Evolutionary conservation across 2,888 invertebrate genomes (phyloP).

Genomic region (Clivina fossor): DNA sequence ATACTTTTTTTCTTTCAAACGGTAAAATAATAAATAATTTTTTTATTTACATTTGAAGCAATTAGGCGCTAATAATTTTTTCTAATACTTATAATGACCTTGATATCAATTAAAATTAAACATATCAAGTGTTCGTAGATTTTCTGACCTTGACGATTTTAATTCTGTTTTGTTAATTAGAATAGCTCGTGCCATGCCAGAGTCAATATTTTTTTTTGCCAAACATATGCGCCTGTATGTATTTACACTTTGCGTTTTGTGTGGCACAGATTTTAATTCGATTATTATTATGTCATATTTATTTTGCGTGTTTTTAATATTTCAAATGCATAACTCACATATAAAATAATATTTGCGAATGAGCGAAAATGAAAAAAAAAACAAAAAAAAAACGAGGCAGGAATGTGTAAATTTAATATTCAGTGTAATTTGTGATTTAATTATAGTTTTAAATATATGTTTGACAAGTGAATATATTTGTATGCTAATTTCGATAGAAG

Average conservation of each 20-base stretch:
- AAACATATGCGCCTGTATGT: constrained; percentile 6
- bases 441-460: constrained; percentile 17
- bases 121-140: constrained; percentile 7
- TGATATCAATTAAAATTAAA: constrained; percentile 23
- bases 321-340: too few species aligned
- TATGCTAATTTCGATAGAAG: too few species aligned
- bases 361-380: too few species aligned
- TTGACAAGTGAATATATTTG: constrained; percentile 8
- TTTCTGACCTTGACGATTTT: constrained; percentile 25
- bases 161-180: constrained; percentile 32
- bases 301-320: constrained; percentile 21
- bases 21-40: too few species aligned
- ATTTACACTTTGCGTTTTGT: constrained; percentile 10
- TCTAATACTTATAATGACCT: constrained; percentile 20
- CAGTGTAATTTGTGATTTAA: constrained; percentile 25
- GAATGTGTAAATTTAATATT: constrained; percentile 18
- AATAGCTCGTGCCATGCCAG: constrained; percentile 8
- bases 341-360: too few species aligned
- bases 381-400: background rate
- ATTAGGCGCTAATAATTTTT: too few species aligned
- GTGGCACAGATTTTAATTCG: constrained; percentile 26
- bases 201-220: background rate
- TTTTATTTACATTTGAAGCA: too few species aligned
- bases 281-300: constrained; percentile 31
- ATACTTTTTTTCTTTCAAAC: too few species aligned